Base-by-base conservation (phyloP, 2,797 vertebrate genomes). In the Chrysolophus pictus region DNA sequence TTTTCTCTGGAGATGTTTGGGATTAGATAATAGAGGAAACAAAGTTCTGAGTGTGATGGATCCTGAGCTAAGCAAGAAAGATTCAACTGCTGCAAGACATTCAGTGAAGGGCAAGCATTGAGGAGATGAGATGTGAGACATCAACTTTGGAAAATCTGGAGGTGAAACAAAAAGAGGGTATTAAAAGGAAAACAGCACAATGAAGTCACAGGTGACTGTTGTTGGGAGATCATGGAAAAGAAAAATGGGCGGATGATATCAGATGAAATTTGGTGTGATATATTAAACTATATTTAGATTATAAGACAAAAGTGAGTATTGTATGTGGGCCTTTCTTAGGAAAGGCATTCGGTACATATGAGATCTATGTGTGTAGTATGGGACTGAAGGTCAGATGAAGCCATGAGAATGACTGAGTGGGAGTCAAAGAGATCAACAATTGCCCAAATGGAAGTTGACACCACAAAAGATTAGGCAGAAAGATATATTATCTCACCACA, bases 401-500 rank as follows among this genome's bases (percentile, higher is more conserved):
- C 71, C 37, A 49, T 42, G 64, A 86, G 91, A 94, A 81, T 75
- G 74, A 94, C 79, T 92, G 89, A 96, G 85, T 81, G 47, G 78
- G 73, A 89, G 84, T 94, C 0, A 0, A 59, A 89, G 76, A 89
- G 89, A 92, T 89, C 88, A 92, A 90, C 67, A 74, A 19, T 90
- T 80, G 91, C 56, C 82, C 81, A 55, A 90, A 94, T 95, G 68
- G 82, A 95, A 94, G 33, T 3, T 93, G 94, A 91, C 91, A 93
- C 64, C 47, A 56, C 71, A 56, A 71, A 91, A 94, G 89, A 90
- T 92, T 89, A 91, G 70, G 44, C 26, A 75, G 74, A 91, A 70
- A 91, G 83, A 91, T 82, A 56, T 42, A 84, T 91, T 93, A 87
- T 93, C 69, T 82, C 59, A 41, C 58, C 64, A 62, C 62, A 93